Conservation (phyloP, 2,888 invertebrate genomes). For the Terebella lapidaria region DNA sequence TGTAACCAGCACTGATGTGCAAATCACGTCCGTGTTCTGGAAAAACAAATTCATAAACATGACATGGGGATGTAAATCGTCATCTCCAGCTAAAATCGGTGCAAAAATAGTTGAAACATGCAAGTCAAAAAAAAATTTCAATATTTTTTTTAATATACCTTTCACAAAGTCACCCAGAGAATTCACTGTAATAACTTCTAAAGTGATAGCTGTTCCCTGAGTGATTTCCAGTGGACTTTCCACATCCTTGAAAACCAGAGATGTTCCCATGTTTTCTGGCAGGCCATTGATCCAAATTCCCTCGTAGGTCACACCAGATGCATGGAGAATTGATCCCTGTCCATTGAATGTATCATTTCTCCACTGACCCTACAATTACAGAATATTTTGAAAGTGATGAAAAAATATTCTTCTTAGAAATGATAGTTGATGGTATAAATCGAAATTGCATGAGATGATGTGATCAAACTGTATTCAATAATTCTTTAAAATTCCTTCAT, state of each 20-base stretch:
- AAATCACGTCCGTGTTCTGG: conserved; percentile 37
- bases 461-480: no score
- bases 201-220: conserved; percentile 38
- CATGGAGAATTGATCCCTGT: conserved; percentile 41
- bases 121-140: no score
- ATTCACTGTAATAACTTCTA: conserved; percentile 37
- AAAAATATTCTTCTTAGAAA: no score
- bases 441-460: no score
- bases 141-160: conserved; percentile 11
- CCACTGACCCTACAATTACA: conserved; percentile 44
- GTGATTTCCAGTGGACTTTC: conserved; percentile 26
- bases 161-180: conserved; percentile 36
- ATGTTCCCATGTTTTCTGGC: conserved; percentile 37
- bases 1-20: conserved; percentile 42
- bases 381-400: no score
- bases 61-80: no score
- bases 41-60: neutral
- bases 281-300: conserved; percentile 46
- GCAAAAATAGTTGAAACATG: no score
- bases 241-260: conserved; percentile 32
- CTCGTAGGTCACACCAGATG: conserved; percentile 44
- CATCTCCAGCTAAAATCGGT: no score
- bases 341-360: conserved; percentile 44
- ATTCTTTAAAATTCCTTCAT: no score
- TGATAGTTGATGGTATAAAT: no score